Evolutionary conservation across 2,113 vertebrate species (phyloP).

Genomic region (Recurvirostra avosetta): DNA sequence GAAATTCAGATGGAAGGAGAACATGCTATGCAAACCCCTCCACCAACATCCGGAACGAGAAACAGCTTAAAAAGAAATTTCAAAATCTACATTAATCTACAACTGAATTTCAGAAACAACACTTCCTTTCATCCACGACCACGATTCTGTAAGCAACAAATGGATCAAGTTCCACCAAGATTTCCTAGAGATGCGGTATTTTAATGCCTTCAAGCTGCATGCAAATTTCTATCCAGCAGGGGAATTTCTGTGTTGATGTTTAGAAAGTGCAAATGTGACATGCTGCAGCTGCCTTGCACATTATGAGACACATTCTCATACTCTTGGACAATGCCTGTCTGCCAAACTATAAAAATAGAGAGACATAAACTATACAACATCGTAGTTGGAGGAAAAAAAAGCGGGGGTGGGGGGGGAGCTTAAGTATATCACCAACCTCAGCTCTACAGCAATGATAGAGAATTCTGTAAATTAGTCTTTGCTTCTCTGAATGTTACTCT

Average conservation of each 20-base stretch:
- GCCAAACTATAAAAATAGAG: background rate
- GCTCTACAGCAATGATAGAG: background rate
- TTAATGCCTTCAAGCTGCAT: constrained; percentile 2
- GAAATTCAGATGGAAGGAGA: background rate
- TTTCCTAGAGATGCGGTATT: background rate
- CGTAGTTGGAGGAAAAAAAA: background rate
- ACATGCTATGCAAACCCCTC: background rate
- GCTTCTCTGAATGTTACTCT: background rate
- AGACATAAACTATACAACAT: background rate
- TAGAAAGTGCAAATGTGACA: background rate
- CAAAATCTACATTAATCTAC: background rate
- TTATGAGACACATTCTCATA: background rate
- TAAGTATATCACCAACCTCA: background rate
- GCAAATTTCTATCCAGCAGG: constrained; percentile 4
- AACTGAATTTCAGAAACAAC: background rate
- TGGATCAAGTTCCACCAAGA: background rate
- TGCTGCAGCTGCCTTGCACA: constrained; percentile 1
- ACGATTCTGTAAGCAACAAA: background rate
- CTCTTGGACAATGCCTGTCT: constrained; percentile 10
- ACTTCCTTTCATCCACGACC: background rate
- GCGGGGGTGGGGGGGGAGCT: background rate
- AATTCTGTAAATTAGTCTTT: background rate
- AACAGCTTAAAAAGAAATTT: background rate
- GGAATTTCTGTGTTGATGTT: constrained; percentile 5
- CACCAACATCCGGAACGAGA: background rate